Base-by-base conservation (phyloP, 2,797 vertebrate species). In the Poeciliopsis infans region DNA sequence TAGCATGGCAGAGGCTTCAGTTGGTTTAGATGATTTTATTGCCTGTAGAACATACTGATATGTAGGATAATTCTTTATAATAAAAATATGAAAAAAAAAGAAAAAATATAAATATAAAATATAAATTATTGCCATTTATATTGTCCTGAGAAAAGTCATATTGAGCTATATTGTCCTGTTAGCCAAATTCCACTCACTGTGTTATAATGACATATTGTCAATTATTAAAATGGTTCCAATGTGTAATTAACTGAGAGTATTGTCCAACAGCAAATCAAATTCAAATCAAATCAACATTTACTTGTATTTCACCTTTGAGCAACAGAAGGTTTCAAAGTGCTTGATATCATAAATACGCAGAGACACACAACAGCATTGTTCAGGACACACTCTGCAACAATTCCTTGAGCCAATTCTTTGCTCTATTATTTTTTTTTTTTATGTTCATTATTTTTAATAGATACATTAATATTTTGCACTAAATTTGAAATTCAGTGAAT, bases 1-100 rank as follows among this genome's bases (percentile, higher is more conserved):
- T 33, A 64, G 43, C 77, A 69, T 80, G 76, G 39, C 51, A 83
- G 46, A 45, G 71, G 77, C 69, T 33, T 41, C 51, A 41, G 23
- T 41, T 79, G 12, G 76, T 18, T 64, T 23, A 33, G 3, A n/a
- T 74, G 36, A 28, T 59, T 80, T 75, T 51, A 20, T 2, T 61
- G 2, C 49, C 36, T 2, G 33, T 77, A 57, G 10, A 41, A 13
- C 16, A 36, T 3, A n/a, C 12, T n/a, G 4, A 46, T 23, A 23
- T 28, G 25, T 15, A 59, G n/a, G n/a, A 18, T 20, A 36, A 7
- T 61, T 16, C 28, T 61, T 61, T 23, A 25, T 41, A 41, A 41
- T 39, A 2, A 39, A 68, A 68, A 68, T 36, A 36, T 36, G 36
- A 5, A 36, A 36, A 36, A 36, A 36, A 36, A 36, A 0, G 0